Conservation (phyloP, 2,888 invertebrate genomes). For the Mechanitis mazaeus region DNA sequence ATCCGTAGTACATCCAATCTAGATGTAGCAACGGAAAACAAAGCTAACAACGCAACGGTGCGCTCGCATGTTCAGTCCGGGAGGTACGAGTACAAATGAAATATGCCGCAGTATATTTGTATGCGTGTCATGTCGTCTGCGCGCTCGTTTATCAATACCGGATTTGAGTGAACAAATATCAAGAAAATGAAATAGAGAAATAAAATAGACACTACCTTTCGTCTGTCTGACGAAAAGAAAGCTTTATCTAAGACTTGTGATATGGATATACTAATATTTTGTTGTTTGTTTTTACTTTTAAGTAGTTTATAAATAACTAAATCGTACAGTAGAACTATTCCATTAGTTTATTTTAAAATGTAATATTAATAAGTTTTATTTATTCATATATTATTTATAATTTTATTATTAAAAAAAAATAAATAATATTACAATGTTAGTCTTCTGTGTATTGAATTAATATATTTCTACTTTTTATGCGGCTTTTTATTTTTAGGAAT, state of each 20-base stretch:
- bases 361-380: no score
- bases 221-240: slow-evolving; percentile 19
- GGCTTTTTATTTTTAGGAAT: no score
- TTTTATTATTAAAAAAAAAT: no score
- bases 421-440: no score
- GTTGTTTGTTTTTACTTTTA: no score
- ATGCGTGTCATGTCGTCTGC: slow-evolving; percentile 55
- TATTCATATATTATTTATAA: no score
- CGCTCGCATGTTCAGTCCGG: slow-evolving; percentile 11
- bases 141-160: slow-evolving; percentile 64
- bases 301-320: no score
- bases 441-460: no score
- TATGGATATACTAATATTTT: not conserved
- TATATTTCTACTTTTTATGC: no score
- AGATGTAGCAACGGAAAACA: slow-evolving; percentile 11
- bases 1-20: slow-evolving; percentile 7
- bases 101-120: slow-evolving; percentile 59
- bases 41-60: slow-evolving; percentile 14
- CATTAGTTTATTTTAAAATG: no score
- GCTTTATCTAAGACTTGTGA: slow-evolving; percentile 2
- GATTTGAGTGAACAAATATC: slow-evolving; percentile 28
- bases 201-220: slow-evolving; percentile 14
- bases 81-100: slow-evolving; percentile 53
- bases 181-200: slow-evolving; percentile 18
- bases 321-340: no score